Percentiles rank a stretch among this genome's conserved stretches.
These are phyloP conservation scores for Hypomesus transpacificus DNA, from an alignment of 2,113 vertebrate species.

Conservation along the genomic window DNA sequence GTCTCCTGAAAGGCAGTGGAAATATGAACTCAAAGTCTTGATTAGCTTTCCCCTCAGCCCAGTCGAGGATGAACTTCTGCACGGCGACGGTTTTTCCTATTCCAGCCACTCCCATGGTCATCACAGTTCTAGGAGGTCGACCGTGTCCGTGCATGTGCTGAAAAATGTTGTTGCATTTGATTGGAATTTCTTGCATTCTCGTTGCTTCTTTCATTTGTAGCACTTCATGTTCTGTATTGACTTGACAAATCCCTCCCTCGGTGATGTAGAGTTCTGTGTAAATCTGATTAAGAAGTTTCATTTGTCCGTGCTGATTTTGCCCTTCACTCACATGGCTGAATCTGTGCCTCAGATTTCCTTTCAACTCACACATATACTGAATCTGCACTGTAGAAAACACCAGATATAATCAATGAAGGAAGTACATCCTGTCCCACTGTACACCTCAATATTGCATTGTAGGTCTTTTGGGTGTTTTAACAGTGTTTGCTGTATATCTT, in stretches of 20 bases:
- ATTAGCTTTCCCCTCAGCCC: conserved; percentile 53
- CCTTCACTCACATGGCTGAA: conserved; percentile 44
- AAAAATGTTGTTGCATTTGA: conserved; percentile 55
- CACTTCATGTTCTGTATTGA: conserved; percentile 60
- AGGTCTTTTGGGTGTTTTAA: too few relatives aligned
- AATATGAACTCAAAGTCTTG: conserved; percentile 52
- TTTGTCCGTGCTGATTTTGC: background rate
- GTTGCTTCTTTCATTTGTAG: conserved; percentile 43
- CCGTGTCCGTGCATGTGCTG: conserved; percentile 5
- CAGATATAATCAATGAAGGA: background rate
- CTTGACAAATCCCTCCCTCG: conserved; percentile 31
- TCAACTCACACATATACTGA: conserved; percentile 34
- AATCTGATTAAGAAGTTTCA: conserved; percentile 49
- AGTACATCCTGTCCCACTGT: background rate
- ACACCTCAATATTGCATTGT: too few relatives aligned
- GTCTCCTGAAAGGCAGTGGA: conserved; percentile 54
- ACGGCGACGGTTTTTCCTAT: conserved; percentile 57
- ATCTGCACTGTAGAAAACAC: conserved; percentile 18
- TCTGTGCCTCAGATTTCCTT: conserved; percentile 34
- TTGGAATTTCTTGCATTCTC: conserved; percentile 45
- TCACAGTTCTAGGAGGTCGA: conserved; percentile 35
- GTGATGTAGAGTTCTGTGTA: conserved; percentile 65
- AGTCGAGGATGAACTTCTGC: conserved; percentile 60
- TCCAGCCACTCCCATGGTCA: conserved; percentile 61
- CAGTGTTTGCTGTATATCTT: too few relatives aligned